Evolutionary conservation across 2,113 vertebrate species (phyloP), one percentile per base, ranked within the genome.

Genomic region (Solenodon paradoxus): DNA sequence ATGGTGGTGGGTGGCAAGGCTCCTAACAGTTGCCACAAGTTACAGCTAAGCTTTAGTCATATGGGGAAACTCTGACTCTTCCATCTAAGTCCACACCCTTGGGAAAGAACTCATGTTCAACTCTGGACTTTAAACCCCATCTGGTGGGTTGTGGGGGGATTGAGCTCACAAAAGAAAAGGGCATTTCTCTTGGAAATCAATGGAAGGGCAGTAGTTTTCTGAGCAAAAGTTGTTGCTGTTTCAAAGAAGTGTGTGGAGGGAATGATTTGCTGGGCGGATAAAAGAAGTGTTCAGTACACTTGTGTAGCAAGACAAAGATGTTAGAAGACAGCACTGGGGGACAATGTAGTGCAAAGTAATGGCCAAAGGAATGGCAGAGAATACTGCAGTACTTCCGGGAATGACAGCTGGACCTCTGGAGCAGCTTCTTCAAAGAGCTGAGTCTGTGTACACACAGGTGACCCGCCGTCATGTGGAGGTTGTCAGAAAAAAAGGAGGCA

Each of bases 101-200:
- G 30, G 51, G 59, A 53, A 57, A 11, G 5, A n/a, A 40, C 30
- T 82, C 22, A 8, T 3, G 3, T 28, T 88, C 16, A 35, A 30
- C 4, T 78, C 83, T 47, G 38, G 64, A n/a, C 26, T 47, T 47
- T 1, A 12, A 78, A 53, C 3, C 9, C 17, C 35, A 69, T 51
- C 24, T 66, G 10, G 4, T 16, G 2, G 35, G 35, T 51, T 32
- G n/a, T n/a, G 24, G 38, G 22, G 8, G 13, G 28, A 13, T 42
- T 64, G 47, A 26, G 15, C 28, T 91, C 35, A 66, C n/a, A 66
- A 51, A 68, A 82, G 49, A 51, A 51, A 10, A 51, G 69, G 16
- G 45, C 47, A 42, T 9, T 16, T 59, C 26, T 32, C 8, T 45
- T 77, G 51, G 59, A 92, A 89, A 92, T 82, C 32, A 78, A 82